These are phyloP conservation scores for Brachyopa scutellaris DNA, from an alignment of 2,888 invertebrate genomes.

Conservation along the genomic window DNA sequence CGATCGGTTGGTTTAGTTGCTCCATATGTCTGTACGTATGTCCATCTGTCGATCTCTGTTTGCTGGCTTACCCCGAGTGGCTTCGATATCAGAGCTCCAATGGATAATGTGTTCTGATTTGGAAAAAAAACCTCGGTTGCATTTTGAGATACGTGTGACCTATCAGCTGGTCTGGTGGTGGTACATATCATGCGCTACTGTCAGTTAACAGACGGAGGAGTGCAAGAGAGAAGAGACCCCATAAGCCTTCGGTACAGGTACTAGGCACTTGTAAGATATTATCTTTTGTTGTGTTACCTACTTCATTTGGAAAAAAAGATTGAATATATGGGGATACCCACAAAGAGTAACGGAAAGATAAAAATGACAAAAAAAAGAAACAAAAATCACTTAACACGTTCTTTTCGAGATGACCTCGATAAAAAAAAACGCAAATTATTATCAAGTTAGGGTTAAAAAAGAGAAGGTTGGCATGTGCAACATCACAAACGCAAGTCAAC, in stretches of 20 bases:
- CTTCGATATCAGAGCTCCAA: conserved; percentile 33
- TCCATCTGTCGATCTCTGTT: conserved; percentile 17
- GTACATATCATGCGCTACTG: conserved; percentile 27
- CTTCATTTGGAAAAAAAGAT: conserved; percentile 36
- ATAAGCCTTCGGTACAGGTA: conserved; percentile 36
- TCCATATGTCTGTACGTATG: conserved; percentile 14
- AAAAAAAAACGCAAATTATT: not conserved
- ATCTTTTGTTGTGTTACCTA: conserved; percentile 37
- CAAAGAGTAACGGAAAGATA: not conserved
- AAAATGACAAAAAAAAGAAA: not conserved
- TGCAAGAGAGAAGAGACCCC: conserved; percentile 14
- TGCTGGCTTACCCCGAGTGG: not conserved
- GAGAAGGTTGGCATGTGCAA: too few species aligned
- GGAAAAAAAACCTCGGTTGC: conserved; percentile 13
- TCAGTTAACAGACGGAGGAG: not conserved
- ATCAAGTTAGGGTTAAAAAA: not conserved
- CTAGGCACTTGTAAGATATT: conserved; percentile 61
- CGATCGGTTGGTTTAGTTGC: conserved; percentile 3
- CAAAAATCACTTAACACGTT: not conserved
- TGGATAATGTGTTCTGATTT: conserved; percentile 57
- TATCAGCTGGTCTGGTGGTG: conserved; percentile 51
- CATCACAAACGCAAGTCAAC: too few species aligned
- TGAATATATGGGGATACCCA: not conserved
- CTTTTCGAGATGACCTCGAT: conserved; percentile 7
- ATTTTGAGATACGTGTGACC: conserved; percentile 65